Base-by-base conservation (phyloP, 2,113 vertebrate genomes). In the Riparia riparia region DNA sequence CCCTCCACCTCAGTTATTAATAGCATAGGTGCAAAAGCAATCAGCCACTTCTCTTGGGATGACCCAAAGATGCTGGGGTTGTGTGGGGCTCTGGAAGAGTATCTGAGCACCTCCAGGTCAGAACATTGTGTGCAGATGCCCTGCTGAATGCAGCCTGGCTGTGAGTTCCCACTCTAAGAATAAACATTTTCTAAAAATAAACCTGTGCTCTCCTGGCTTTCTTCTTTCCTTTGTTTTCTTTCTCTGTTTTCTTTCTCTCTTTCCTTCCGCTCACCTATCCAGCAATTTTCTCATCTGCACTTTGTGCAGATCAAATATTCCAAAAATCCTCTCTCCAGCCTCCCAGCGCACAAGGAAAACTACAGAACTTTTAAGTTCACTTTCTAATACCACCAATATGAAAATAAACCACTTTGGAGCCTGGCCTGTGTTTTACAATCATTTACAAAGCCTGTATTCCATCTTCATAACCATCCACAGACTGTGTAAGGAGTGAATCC, bases 181-280 rank as follows among this genome's bases (percentile, higher is more conserved):
- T 89, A 97, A 95, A 82, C 58, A 4, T 58, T 76, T 86, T 61
- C 96, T 90, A 92, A 93, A 97, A 94, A 95, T 96, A 97, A 90
- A 82, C 79, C 45, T 49, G 8, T n/a, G 20, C 51, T 57, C 87
- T 42, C 82, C 80, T 82, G 69, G 44, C 74, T 73, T 80, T n/a
- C 58, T 63, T 76, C 34, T 61, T 80, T 45, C 14, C 49, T 91
- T 94, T 69, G 41, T 72, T 83, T 91, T 71, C 44, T 41, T 74
- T 70, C 65, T 64, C 15, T 70, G 2, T 49, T 66, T 53, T 82
- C 57, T 58, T 64, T 78, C 58, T 66, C 64, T 24, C 71, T 54
- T 44, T 76, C 68, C 10, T 65, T 42, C 53, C 53, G 14, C 24
- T 31, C 20, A 16, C 19, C 82, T 41, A 15, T 3, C 19, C 26